Base-by-base conservation (phyloP, 2,888 invertebrate genomes). In the Drosophila pseudotalamancana region DNA sequence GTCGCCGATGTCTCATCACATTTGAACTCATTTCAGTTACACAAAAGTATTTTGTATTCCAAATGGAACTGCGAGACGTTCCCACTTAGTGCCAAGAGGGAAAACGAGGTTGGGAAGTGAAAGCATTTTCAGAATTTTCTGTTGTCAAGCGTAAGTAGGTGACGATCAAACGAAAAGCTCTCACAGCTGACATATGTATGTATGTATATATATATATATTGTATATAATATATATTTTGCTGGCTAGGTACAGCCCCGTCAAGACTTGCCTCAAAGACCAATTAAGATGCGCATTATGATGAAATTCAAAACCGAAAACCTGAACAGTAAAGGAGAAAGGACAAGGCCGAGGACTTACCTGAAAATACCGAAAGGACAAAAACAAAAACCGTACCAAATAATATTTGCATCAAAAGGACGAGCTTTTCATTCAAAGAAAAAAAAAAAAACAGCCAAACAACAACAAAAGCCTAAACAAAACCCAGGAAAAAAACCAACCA, bases 351-450 rank as follows among this genome's bases (percentile, higher is more conserved):
- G n/a, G 32, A n/a, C 35, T 43, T 63, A 68, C 64, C 56, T 59
- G 54, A 63, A 66, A 68, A 48, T 62, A 39, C 42, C 50, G n/a
- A 59, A 55, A 51, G 54, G 53, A 70, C 61, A 66, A 68, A 45
- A 59, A 45, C 18, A 50, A 67, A 42, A 39, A 55, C 35, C 43
- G 43, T 6, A 32, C 34, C 32, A 29, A 64, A 56, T 54, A 46
- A 54, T 51, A 65, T 70, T 71, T 70, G 70, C 67, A 74, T 77
- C 40, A 74, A 81, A 77, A 78, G 82, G 82, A 78, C 78, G 64
- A 81, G 66, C 61, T 61, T 65, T 61, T 64, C 57, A 59, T 59
- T 59, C 42, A 72, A 61, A 46, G 43, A 29, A 56, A 32, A 45
- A 42, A 37, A 21, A 27, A 71, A 63, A 61, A 72, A 57, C 53